A percentile compares a stretch with the other conserved stretches of the same genome.
Evolutionary conservation across 2,888 invertebrate species (phyloP).

Genomic region (Sisyra terminalis): DNA sequence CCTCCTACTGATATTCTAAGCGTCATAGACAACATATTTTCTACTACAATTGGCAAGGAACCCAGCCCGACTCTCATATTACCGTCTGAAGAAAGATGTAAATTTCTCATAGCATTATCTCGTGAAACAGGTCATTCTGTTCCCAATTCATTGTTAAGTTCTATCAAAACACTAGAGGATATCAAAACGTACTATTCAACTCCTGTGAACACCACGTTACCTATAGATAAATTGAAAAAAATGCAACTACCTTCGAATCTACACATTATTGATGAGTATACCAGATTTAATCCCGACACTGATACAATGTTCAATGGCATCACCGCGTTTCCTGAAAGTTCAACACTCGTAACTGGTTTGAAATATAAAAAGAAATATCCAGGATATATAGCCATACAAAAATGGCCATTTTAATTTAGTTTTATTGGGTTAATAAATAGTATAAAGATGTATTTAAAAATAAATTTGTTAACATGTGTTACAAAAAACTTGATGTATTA

Average conservation of each 20-base stretch:
- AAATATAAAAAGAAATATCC: slow-evolving; percentile 68
- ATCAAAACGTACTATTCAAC: slow-evolving; percentile 54
- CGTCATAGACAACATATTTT: slow-evolving; percentile 42
- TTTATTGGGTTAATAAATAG: not conserved
- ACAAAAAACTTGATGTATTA: not conserved
- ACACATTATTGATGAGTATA: slow-evolving; percentile 64
- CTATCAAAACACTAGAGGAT: slow-evolving; percentile 58
- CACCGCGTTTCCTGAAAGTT: slow-evolving; percentile 72
- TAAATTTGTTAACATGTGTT: not conserved
- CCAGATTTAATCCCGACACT: slow-evolving; percentile 68
- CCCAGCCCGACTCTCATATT: slow-evolving; percentile 26
- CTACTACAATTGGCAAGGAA: slow-evolving; percentile 31
- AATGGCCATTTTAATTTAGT: not conserved
- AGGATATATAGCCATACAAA: slow-evolving; percentile 44
- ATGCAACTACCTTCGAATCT: slow-evolving; percentile 75
- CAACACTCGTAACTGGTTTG: slow-evolving; percentile 69
- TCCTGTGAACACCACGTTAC: slow-evolving; percentile 49
- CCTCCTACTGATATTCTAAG: slow-evolving; percentile 50
- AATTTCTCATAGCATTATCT: slow-evolving; percentile 50
- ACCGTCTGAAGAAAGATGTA: slow-evolving; percentile 41
- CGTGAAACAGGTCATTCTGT: slow-evolving; percentile 58
- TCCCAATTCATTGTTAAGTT: slow-evolving; percentile 67
- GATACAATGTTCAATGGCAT: slow-evolving; percentile 57
- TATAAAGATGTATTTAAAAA: not conserved
- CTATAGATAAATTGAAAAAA: slow-evolving; percentile 52